Percentiles rank a stretch among this genome's conserved stretches.
Evolutionary conservation across 2,888 invertebrate genomes (phyloP).

Genomic region (Loripinus fragilis): DNA sequence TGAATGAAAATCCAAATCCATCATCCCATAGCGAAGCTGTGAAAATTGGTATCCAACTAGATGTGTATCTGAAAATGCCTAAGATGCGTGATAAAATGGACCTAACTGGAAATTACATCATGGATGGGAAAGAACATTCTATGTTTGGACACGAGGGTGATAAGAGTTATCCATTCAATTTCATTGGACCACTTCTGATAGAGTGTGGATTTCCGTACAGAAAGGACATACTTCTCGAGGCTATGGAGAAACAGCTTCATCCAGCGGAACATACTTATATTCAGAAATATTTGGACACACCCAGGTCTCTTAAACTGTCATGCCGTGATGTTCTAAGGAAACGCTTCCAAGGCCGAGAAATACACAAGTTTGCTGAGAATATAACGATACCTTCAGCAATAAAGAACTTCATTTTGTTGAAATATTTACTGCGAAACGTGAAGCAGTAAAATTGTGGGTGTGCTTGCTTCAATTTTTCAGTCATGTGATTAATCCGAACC

Average conservation of each 20-base stretch:
- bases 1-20: not conserved
- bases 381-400: conserved; percentile 5
- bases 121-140: conserved; percentile 10
- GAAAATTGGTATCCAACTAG: not conserved
- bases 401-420: conserved; percentile 22
- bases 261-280: not conserved
- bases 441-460: no score
- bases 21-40: not conserved
- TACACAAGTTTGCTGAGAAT: conserved; percentile 10
- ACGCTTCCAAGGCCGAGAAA: not conserved
- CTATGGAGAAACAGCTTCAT: not conserved
- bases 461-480: no score
- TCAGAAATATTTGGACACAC: not conserved
- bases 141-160: not conserved
- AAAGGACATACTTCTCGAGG: not conserved
- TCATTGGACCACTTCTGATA: conserved; percentile 1
- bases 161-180: not conserved
- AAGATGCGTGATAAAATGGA: conserved; percentile 6
- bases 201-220: conserved; percentile 5
- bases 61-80: conserved; percentile 9
- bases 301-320: not conserved
- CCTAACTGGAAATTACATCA: not conserved
- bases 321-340: conserved; percentile 20
- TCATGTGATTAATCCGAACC: no score
- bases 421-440: not conserved